Conservation (phyloP, 2,888 invertebrate species). For the Zaprionus obscuricornis region DNA sequence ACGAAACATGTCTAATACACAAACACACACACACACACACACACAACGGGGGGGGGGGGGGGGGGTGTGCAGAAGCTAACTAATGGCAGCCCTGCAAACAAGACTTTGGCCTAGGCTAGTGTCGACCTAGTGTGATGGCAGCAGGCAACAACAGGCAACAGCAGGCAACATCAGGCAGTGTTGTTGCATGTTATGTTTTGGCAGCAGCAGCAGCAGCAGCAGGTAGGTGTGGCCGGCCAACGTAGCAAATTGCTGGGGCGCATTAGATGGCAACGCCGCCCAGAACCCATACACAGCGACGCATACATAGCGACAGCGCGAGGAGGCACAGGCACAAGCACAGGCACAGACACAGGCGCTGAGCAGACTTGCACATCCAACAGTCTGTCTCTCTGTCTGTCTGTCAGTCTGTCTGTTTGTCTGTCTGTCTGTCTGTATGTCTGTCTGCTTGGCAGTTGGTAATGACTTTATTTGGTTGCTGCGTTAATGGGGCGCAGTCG, state of each 20-base stretch:
- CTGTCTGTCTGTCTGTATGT: slow-evolving; percentile 9
- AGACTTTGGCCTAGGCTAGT: slow-evolving; percentile 41
- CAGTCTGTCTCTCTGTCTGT: neutral
- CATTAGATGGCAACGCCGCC: slow-evolving; percentile 65
- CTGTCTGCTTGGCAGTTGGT: slow-evolving; percentile 49
- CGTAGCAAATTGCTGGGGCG: slow-evolving; percentile 74
- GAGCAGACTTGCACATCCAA: neutral
- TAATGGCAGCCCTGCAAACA: slow-evolving; percentile 48
- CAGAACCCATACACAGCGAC: slow-evolving; percentile 4
- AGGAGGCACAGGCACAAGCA: no score
- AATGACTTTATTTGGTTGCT: slow-evolving; percentile 77
- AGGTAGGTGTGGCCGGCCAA: slow-evolving; percentile 72
- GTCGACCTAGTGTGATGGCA: neutral
- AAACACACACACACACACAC: slow-evolving; percentile 8
- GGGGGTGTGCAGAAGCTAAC: slow-evolving; percentile 4
- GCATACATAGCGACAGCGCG: no score
- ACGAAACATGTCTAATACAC: slow-evolving; percentile 42
- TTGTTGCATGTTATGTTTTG: slow-evolving; percentile 62
- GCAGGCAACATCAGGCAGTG: slow-evolving; percentile 11
- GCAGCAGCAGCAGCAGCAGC: slow-evolving; percentile 59
- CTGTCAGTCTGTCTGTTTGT: neutral
- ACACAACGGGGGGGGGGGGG: slow-evolving; percentile 13
- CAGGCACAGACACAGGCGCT: neutral
- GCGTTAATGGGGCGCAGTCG: slow-evolving; percentile 68
- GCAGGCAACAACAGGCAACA: neutral